Percentiles rank a stretch among this genome's conserved stretches.
Evolutionary conservation across 2,113 vertebrate genomes (phyloP).

Genomic region (Eubucco bourcierii): DNA sequence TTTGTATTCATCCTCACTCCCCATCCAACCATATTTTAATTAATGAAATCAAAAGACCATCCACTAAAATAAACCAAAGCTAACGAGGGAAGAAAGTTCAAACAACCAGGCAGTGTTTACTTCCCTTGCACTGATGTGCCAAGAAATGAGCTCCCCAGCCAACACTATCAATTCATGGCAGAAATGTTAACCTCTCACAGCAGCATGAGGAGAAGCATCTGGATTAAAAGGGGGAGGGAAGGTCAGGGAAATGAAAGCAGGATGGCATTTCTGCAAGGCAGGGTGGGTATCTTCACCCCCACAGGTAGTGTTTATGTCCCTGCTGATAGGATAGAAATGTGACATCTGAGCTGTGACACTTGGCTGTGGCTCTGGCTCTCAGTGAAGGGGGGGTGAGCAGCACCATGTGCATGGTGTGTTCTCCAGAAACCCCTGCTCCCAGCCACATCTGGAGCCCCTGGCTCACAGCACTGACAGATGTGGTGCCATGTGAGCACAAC

Average conservation of each 20-base stretch:
- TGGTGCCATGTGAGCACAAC: not conserved
- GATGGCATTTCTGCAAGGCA: not conserved
- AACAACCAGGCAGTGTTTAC: slow-evolving; percentile 52
- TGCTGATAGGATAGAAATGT: not conserved
- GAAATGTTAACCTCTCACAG: not conserved
- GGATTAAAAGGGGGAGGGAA: not conserved
- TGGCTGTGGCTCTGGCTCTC: fast-evolving
- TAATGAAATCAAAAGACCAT: slow-evolving; percentile 51
- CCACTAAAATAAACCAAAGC: slow-evolving; percentile 63
- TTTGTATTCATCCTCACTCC: not conserved
- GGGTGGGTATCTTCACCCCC: not conserved
- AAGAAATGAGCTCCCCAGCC: slow-evolving; percentile 26
- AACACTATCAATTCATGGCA: slow-evolving; percentile 9
- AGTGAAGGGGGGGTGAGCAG: not conserved
- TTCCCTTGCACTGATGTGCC: slow-evolving; percentile 1
- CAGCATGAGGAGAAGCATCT: slow-evolving; percentile 4
- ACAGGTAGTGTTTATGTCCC: not conserved
- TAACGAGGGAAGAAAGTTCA: slow-evolving; percentile 51
- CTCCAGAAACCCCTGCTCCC: not conserved
- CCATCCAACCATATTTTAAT: slow-evolving; percentile 17
- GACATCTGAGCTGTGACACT: not conserved
- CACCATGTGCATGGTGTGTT: not conserved
- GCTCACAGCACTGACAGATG: not conserved
- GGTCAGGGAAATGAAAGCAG: not conserved
- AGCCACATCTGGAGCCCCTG: not conserved